A percentile compares a stretch with the other conserved stretches of the same genome.
phyloP scores from a whole-genome alignment of 1,140 invertebrate genomes.

The Leptinotarsa undecemlineata region DNA sequence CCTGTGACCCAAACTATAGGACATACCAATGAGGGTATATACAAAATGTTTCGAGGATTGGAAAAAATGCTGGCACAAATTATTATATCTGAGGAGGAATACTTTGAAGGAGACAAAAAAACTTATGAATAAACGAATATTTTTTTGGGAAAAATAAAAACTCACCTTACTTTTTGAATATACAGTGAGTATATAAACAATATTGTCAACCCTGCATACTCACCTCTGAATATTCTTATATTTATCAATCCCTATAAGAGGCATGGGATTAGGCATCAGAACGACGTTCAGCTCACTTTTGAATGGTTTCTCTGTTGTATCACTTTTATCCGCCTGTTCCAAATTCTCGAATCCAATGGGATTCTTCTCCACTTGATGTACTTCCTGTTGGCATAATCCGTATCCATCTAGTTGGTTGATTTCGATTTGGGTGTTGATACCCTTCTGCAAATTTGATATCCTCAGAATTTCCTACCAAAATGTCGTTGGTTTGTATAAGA shows the following conservation, averaged over 20 bases:
- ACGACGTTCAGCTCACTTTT: conserved; percentile 53
- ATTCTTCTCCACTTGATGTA: conserved; percentile 23
- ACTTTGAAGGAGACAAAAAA: too few species aligned
- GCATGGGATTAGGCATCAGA: conserved; percentile 54
- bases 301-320: conserved; percentile 39
- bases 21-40: too few species aligned
- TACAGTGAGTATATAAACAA: too few species aligned
- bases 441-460: conserved; percentile 43
- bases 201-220: neutral
- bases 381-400: neutral
- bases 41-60: too few species aligned
- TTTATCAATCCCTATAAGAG: conserved; percentile 52
- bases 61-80: too few species aligned
- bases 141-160: too few species aligned
- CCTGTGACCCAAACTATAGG: too few species aligned
- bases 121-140: too few species aligned
- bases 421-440: neutral
- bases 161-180: too few species aligned
- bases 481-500: conserved; percentile 10
- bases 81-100: too few species aligned
- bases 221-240: conserved; percentile 50
- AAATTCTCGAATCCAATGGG: conserved; percentile 3
- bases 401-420: neutral
- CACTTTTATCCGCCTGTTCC: too few species aligned
- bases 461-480: conserved; percentile 40